Evolutionary conservation across 2,797 vertebrate genomes (phyloP), one percentile per base, ranked within the genome.

Genomic region (Percopsis omiscomaycus): DNA sequence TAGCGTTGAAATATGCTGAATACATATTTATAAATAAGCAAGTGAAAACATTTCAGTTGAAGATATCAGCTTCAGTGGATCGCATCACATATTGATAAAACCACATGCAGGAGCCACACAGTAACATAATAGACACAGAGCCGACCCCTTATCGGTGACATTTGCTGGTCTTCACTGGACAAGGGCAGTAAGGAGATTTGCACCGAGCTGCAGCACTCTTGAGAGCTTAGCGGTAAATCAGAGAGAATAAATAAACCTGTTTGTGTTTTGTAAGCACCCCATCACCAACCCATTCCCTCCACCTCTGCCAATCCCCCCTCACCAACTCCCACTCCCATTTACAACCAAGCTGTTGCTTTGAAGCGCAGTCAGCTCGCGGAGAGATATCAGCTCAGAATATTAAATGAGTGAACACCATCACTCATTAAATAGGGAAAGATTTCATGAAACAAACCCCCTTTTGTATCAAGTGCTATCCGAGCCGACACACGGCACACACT

Each of bases 351-450:
- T 77, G 83, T 64, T 86, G 82, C 84, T 90, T 90, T 91, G 86
- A 92, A 89, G 81, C 78, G 11, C 74, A 66, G 77, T 79, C 78
- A 68, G 77, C 74, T 88, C 86, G 82, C 68, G 1, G 81, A 75
- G 88, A 90, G 84, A 85, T 77, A 83, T 84, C 84, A 72, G 76
- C 11, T 59, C 54, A 3, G 87, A 90, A 90, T 90, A 89, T 89
- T 86, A 91, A 92, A 90, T 86, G 85, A 89, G 84, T 42, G 82
- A 89, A 83, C 84, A 82, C 83, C 76, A 89, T 90, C 85, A 83
- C 83, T 88, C 87, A 89, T 91, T 91, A 90, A 89, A 89, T 89
- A 89, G 71, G 77, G 74, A 88, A 92, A 88, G 84, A 88, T 86
- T 82, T 89, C 76, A 84, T 75, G 78, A 79, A 86, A 91, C 86